Evolutionary conservation across 2,113 vertebrate species (phyloP).

Genomic region (Pachyramphus minor): DNA sequence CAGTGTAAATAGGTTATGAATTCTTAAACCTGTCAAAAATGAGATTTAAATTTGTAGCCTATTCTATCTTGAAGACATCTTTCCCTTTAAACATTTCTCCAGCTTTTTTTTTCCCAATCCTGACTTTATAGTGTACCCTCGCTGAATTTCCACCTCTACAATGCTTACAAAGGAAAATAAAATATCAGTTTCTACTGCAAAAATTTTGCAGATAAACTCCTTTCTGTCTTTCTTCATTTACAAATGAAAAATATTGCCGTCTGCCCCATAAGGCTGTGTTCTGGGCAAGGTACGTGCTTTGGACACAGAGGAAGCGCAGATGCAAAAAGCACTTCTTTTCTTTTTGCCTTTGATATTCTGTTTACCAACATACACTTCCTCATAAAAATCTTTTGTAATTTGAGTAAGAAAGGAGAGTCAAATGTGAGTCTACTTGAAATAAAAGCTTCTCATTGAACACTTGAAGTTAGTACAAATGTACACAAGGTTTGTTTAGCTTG

Average conservation of each 20-base stretch:
- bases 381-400: slow-evolving; percentile 30
- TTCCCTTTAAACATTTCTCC: background rate
- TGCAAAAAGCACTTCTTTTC: background rate
- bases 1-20: background rate
- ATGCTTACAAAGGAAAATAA: background rate
- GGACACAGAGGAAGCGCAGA: background rate
- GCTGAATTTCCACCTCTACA: background rate
- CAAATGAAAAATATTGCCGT: background rate
- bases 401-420: slow-evolving; percentile 39
- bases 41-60: background rate
- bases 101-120: background rate
- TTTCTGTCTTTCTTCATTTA: background rate
- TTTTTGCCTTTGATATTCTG: background rate
- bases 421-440: background rate
- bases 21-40: background rate
- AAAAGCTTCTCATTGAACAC: slow-evolving; percentile 29
- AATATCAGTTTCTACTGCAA: background rate
- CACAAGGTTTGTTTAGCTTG: slow-evolving; percentile 40
- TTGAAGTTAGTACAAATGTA: slow-evolving; percentile 26
- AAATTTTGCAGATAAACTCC: background rate
- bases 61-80: background rate
- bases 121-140: background rate
- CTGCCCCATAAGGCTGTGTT: background rate
- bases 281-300: background rate
- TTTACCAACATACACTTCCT: slow-evolving; percentile 30